Evolutionary conservation across 1,140 invertebrate species (phyloP), one percentile per base, ranked within the genome.

Genomic region (Helicorthomorpha holstii): DNA sequence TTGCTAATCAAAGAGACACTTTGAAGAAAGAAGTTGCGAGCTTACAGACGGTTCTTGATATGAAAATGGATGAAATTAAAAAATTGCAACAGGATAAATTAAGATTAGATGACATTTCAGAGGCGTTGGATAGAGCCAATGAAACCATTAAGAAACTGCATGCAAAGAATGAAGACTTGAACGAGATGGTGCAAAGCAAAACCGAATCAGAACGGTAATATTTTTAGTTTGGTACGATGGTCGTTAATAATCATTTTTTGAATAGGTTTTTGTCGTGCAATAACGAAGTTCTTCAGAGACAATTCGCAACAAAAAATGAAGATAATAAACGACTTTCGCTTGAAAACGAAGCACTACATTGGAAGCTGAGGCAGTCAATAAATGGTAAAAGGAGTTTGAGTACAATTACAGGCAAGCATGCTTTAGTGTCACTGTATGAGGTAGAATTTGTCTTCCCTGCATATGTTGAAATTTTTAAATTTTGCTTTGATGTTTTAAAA

Each of bases 321-420:
- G 81, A 84, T 47, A 84, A 83, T 52, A 79, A 83, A 49, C 70
- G 83, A 12, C 63, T 90, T 2, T 76, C 77, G 0, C 80, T 82
- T 59, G 77, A 84, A 58, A 90, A 89, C 62, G 89, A 93, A 68
- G 83, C 90, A 66, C 69, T 92, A 1, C 75, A 82, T 59, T 92
- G 84, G 76, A 82, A 81, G 63, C 72, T 92, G 48, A 12, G 23
- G 26, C 22, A 51, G 27, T 29, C 10, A 7, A n/a, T n/a, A n/a
- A n/a, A n/a, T n/a, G n/a, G n/a, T n/a, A n/a, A n/a, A n/a, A n/a
- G n/a, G n/a, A n/a, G n/a, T n/a, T n/a, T n/a, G n/a, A n/a, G n/a
- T n/a, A n/a, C n/a, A n/a, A n/a, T n/a, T n/a, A n/a, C n/a, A n/a
- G n/a, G n/a, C n/a, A n/a, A n/a, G n/a, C n/a, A n/a, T n/a, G n/a